phyloP scores from a whole-genome alignment of 2,113 vertebrate genomes.

The Talpa occidentalis region DNA sequence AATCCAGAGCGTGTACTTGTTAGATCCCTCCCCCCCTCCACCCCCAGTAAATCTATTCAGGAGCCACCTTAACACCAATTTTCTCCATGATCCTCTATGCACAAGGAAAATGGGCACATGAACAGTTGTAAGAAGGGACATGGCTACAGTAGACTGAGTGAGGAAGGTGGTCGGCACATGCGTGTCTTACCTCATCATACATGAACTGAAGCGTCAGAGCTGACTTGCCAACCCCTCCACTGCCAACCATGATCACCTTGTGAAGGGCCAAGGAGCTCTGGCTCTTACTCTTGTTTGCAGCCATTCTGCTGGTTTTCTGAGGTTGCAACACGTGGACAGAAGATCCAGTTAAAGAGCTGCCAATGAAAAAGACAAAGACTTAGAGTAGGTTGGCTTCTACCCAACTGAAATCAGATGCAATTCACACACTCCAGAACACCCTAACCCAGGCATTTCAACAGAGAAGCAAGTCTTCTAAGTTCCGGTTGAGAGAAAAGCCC shows the following conservation, averaged over 20 bases:
- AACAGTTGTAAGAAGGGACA: not conserved
- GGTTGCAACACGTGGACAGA: not conserved
- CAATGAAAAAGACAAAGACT: slow-evolving; percentile 39
- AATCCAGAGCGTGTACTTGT: not conserved
- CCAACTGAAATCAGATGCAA: not conserved
- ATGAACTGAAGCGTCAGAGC: slow-evolving; percentile 91
- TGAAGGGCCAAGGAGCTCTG: slow-evolving; percentile 90
- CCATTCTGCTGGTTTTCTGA: slow-evolving; percentile 83
- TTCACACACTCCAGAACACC: not conserved
- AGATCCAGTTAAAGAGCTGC: slow-evolving; percentile 75
- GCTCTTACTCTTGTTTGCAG: slow-evolving; percentile 89
- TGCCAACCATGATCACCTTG: slow-evolving; percentile 93
- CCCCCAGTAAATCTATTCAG: not conserved
- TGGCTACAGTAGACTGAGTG: accelerated
- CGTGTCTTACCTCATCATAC: slow-evolving; percentile 90
- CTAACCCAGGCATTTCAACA: not conserved
- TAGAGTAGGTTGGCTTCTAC: not conserved
- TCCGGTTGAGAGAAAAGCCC: not conserved
- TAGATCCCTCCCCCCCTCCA: not conserved
- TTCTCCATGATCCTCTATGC: not conserved
- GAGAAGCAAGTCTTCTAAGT: not conserved
- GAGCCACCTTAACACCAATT: not conserved
- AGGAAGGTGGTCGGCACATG: not conserved
- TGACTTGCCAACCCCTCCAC: slow-evolving; percentile 91
- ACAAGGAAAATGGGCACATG: accelerated